Conservation (phyloP, 2,797 vertebrate species). For the Diglossa cyanea region DNA sequence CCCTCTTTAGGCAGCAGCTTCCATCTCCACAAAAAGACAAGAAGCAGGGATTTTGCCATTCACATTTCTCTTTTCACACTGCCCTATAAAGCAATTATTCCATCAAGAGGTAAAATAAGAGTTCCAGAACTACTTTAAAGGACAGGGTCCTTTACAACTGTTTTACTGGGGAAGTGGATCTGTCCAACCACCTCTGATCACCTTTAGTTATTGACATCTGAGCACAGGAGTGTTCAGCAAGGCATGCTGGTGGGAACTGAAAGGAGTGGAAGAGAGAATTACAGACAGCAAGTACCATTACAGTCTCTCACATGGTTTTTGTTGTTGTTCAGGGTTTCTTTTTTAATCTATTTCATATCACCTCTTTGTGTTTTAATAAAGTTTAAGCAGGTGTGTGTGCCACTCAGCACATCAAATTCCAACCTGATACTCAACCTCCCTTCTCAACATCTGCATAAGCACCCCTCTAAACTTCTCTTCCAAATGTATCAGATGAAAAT, state of each 20-base stretch:
- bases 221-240: background rate
- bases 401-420: background rate
- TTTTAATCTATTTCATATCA: background rate
- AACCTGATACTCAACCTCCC: background rate
- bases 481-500: background rate
- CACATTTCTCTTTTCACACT: background rate
- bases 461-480: background rate
- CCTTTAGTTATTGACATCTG: background rate
- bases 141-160: background rate
- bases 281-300: background rate
- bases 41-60: background rate
- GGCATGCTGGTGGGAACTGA: background rate
- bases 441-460: background rate
- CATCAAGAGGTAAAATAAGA: background rate
- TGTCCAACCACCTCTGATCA: background rate
- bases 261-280: background rate
- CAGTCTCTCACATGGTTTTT: background rate
- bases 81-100: background rate
- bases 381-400: fast-evolving
- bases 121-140: background rate
- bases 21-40: background rate
- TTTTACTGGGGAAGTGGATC: background rate
- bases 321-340: background rate
- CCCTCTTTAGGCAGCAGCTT: background rate
- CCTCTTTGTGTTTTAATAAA: background rate